Percentiles rank a stretch among this genome's conserved stretches.
Evolutionary conservation across 1,140 invertebrate species (phyloP).

Genomic region (Lethocerus indicus): DNA sequence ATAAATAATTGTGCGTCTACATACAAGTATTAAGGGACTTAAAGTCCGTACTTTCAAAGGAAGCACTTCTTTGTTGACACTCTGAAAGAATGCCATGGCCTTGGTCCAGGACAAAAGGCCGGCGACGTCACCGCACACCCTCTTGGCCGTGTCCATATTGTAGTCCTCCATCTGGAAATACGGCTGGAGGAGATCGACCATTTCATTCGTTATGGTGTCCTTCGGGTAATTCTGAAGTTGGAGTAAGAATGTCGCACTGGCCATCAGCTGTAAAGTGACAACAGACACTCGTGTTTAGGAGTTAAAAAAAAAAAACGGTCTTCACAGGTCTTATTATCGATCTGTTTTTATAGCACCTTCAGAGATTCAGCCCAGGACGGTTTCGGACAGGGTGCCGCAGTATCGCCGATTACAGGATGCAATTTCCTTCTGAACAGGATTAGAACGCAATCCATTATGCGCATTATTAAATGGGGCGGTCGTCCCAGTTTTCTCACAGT

Average conservation of each 20-base stretch:
- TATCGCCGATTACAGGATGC: conserved; percentile 63
- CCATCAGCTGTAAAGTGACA: conserved; percentile 82
- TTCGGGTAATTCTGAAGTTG: conserved; percentile 91
- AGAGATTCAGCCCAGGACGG: conserved; percentile 90
- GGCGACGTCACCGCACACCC: conserved; percentile 92
- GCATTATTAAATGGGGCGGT: conserved; percentile 92
- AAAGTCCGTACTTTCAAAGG: conserved; percentile 53
- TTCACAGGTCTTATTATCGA: too few relatives aligned
- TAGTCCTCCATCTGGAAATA: conserved; percentile 93
- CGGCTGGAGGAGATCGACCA: conserved; percentile 79
- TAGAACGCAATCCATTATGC: conserved; percentile 93
- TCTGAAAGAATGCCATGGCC: conserved; percentile 91
- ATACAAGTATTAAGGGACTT: too few relatives aligned
- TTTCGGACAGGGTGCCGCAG: conserved; percentile 66
- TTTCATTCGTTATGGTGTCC: conserved; percentile 94
- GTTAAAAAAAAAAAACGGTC: background rate
- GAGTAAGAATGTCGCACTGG: conserved; percentile 83
- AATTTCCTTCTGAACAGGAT: conserved; percentile 82
- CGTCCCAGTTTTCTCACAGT: conserved; percentile 86
- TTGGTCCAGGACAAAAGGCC: conserved; percentile 94
- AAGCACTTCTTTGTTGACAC: conserved; percentile 91
- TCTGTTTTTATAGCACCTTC: too few relatives aligned
- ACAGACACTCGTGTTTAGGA: background rate
- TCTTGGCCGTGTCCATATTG: conserved; percentile 87
- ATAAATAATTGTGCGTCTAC: too few relatives aligned